A percentile compares a stretch with the other conserved stretches of the same genome.
These are phyloP conservation scores for Perodicticus potto DNA, from an alignment of 2,797 vertebrate species.

Conservation along the genomic window DNA sequence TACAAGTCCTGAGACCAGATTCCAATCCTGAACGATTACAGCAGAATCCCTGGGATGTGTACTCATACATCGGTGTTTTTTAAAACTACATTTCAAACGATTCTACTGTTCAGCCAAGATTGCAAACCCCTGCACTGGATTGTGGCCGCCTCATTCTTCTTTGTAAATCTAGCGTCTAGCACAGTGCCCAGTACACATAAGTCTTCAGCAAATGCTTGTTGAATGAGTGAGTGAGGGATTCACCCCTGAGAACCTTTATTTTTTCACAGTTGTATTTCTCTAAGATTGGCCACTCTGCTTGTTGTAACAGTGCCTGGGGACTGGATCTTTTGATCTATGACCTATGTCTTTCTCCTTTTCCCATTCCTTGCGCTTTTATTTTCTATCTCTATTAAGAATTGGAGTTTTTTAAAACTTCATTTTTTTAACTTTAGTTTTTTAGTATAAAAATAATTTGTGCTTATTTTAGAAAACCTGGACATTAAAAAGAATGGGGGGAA, in stretches of 20 bases:
- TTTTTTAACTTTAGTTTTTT: not conserved
- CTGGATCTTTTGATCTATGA: not conserved
- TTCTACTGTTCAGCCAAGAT: not conserved
- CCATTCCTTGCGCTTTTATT: conserved; percentile 31
- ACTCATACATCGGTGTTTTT: not conserved
- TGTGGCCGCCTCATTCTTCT: not conserved
- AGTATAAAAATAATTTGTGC: not conserved
- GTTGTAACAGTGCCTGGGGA: not conserved
- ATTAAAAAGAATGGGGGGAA: not conserved
- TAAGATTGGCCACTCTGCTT: not conserved
- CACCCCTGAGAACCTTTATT: not conserved
- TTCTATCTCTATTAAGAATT: conserved; percentile 34
- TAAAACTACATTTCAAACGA: not conserved
- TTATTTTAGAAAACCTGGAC: conserved; percentile 47
- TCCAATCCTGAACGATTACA: not conserved
- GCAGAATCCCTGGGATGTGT: not conserved
- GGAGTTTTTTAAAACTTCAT: conserved; percentile 24
- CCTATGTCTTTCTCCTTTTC: not conserved
- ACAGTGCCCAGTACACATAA: rapidly evolving
- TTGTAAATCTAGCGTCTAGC: not conserved
- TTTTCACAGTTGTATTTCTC: not conserved
- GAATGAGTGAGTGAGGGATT: not conserved
- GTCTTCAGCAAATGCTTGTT: not conserved
- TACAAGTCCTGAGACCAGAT: not conserved
- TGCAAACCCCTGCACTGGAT: not conserved